Base-by-base conservation (phyloP, 2,797 vertebrate species). In the Epinephelus coioides region DNA sequence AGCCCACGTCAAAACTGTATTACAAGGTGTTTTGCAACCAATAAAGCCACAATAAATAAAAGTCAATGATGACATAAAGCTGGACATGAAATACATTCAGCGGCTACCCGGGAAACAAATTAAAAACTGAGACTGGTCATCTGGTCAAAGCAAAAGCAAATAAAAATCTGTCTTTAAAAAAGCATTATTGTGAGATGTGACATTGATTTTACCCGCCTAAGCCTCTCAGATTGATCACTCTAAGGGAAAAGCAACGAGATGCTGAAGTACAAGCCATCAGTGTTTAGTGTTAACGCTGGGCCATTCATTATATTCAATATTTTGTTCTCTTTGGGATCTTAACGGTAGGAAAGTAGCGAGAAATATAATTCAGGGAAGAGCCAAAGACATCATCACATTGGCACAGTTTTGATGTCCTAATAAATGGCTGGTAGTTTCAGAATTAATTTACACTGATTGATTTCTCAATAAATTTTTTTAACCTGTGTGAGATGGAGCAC, bases 361-460 rank as follows among this genome's bases (percentile, higher is more conserved):
- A 72, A 59, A 59, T 27, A 59, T 12, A 62, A 69, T 40, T 15
- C 23, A 21, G 47, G 14, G 6, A 34, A 51, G 30, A 82, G 50
- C 49, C 57, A 68, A 62, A 69, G 27, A 40, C 61, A 72, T 57
- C 19, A 81, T n/a, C 55, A 51, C 51, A 55, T 71, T 34, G 21
- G 30, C 56, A 57, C 40, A 59, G 49, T 72, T 84, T 78, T 65
- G 76, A 72, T 66, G 65, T 69, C 78, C 47, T 84, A 60, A 76
- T 82, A 62, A 75, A 81, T 64, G 60, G 27, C 73, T 73, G 73
- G 70, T 62, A 13, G 75, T 85, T 79, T 73, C 14, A 75, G 61
- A 81, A 79, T 67, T 74, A 53, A 84, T 86, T 84, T 69, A 60
- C 65, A 56, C 34, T 49, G 38, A 90, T 90, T 84, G 81, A 87